Conservation (phyloP, 1,140 invertebrate species). For the Drosophila nigromelanica region DNA sequence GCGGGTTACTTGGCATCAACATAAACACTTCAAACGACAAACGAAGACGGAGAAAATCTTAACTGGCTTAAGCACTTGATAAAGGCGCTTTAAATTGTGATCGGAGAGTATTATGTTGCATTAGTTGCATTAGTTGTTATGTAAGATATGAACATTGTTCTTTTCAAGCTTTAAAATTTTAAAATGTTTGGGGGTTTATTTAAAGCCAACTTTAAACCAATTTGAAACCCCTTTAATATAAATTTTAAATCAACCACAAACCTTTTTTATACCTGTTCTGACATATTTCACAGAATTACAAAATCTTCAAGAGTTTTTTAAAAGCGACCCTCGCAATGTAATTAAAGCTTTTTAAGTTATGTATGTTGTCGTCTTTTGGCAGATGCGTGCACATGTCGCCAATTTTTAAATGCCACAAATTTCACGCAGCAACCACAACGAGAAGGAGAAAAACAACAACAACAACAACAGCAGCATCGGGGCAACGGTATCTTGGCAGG, state of each 20-base stretch:
- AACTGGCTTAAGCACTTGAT: slow-evolving; percentile 1
- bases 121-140: not conserved
- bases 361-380: slow-evolving; percentile 1
- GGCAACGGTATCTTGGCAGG: slow-evolving; percentile 27
- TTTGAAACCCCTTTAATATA: too few species aligned
- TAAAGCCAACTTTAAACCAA: too few species aligned
- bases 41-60: slow-evolving; percentile 4
- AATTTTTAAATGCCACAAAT: slow-evolving; percentile 30
- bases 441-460: slow-evolving; percentile 36
- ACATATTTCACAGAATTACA: too few species aligned
- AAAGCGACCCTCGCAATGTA: slow-evolving; percentile 20
- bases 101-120: not conserved
- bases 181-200: too few species aligned
- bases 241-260: too few species aligned
- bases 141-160: not conserved
- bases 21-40: slow-evolving; percentile 18
- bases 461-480: slow-evolving; percentile 19
- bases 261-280: too few species aligned
- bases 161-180: too few species aligned
- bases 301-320: not conserved
- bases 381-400: slow-evolving; percentile 21
- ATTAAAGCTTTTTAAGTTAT: slow-evolving; percentile 14
- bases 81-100: not conserved
- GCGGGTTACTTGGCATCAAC: slow-evolving; percentile 13
- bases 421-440: slow-evolving; percentile 1